Conservation (phyloP, 2,888 invertebrate species). For the Andricus curvator region DNA sequence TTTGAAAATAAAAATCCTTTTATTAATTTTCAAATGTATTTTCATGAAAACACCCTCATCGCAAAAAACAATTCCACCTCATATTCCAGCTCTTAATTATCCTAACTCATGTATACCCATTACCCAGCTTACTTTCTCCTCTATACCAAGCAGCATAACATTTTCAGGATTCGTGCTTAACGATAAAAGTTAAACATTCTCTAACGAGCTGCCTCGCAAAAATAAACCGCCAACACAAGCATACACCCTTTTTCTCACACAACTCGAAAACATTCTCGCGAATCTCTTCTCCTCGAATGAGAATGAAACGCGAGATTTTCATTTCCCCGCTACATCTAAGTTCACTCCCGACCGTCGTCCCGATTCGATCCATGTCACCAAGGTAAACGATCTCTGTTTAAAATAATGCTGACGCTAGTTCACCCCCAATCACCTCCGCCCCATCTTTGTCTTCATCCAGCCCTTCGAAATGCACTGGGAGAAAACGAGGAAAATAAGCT, state of each 20-base stretch:
- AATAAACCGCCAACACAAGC: slow-evolving; percentile 1
- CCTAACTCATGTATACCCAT: background rate
- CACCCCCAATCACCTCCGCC: background rate
- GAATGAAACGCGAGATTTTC: background rate
- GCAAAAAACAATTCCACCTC: background rate
- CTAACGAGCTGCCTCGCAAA: slow-evolving; percentile 28
- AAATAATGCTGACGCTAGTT: slow-evolving; percentile 31
- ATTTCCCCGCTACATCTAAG: slow-evolving; percentile 4
- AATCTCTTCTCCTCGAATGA: slow-evolving; percentile 30
- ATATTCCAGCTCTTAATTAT: slow-evolving; percentile 10
- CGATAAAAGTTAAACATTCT: slow-evolving; percentile 33
- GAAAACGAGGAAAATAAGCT: slow-evolving; percentile 30
- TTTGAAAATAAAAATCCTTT: background rate
- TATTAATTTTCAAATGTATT: background rate
- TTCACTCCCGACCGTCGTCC: background rate
- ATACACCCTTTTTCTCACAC: slow-evolving; percentile 5
- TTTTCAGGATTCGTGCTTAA: slow-evolving; percentile 16
- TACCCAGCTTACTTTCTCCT: background rate
- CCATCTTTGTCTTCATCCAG: background rate
- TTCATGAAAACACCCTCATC: background rate
- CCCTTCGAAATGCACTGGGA: background rate
- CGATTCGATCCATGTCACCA: slow-evolving; percentile 19
- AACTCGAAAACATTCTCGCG: slow-evolving; percentile 25
- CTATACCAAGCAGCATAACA: background rate
- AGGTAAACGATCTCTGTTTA: slow-evolving; percentile 34